phyloP scores from a whole-genome alignment of 2,113 vertebrate species.

The Onychostoma macrolepis region DNA sequence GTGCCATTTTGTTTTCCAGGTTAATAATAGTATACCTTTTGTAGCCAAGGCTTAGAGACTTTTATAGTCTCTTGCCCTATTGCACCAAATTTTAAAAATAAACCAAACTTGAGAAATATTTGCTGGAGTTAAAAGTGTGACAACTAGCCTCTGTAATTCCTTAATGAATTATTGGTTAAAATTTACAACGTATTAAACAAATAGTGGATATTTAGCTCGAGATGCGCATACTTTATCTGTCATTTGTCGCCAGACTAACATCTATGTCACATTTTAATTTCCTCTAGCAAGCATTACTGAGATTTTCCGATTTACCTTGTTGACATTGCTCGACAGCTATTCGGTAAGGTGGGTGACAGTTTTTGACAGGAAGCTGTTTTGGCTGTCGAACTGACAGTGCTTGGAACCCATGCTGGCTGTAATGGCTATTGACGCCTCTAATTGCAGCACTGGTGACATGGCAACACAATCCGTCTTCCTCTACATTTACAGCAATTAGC shows the following conservation, averaged over 20 bases:
- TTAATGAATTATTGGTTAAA: neutral
- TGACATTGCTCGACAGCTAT: neutral
- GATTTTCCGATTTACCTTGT: neutral
- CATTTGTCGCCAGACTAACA: neutral
- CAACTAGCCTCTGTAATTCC: neutral
- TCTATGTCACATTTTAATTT: neutral
- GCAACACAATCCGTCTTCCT: conserved; percentile 60
- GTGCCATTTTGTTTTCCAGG: neutral
- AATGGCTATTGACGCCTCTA: conserved; percentile 68
- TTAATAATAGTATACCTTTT: neutral
- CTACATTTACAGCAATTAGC: conserved; percentile 65
- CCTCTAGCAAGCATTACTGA: neutral
- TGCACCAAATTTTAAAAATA: neutral
- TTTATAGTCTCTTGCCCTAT: neutral
- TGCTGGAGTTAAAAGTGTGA: neutral
- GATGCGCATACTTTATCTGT: neutral
- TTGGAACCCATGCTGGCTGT: conserved; percentile 26
- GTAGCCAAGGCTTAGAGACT: neutral
- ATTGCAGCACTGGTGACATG: conserved; percentile 66
- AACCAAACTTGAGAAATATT: too few species aligned
- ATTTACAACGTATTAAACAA: neutral
- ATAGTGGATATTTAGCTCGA: neutral
- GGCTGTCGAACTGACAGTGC: conserved; percentile 8
- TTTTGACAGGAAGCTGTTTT: conserved; percentile 36
- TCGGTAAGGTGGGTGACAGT: neutral